phyloP scores from a whole-genome alignment of 2,797 vertebrate species.

The Netta rufina region DNA sequence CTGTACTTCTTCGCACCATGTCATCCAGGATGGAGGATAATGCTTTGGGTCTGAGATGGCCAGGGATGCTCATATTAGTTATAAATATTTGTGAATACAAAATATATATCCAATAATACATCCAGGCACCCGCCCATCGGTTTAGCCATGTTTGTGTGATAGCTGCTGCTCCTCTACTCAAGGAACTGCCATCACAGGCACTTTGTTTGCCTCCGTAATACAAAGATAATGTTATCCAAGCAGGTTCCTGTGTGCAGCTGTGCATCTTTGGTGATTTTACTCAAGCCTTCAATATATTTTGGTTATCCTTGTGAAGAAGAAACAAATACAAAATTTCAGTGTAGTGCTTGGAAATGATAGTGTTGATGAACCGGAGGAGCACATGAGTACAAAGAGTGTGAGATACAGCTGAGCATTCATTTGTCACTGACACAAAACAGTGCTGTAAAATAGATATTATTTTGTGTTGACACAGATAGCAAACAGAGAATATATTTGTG shows the following conservation, averaged over 20 bases:
- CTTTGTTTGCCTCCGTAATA: rapidly evolving
- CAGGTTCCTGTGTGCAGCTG: rapidly evolving
- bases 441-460: rapidly evolving
- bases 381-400: rapidly evolving
- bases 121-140: rapidly evolving
- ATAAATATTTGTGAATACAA: not conserved
- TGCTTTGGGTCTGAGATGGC: not conserved
- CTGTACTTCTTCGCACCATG: not conserved
- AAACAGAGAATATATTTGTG: not conserved
- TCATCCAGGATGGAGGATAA: not conserved
- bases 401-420: not conserved
- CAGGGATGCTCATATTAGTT: not conserved
- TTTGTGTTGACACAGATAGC: not conserved
- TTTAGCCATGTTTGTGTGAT: rapidly evolving
- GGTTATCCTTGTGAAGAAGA: not conserved
- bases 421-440: not conserved
- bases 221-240: rapidly evolving
- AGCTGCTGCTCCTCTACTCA: not conserved
- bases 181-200: not conserved
- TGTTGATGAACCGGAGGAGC: not conserved
- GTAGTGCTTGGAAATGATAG: not conserved
- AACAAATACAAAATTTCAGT: rapidly evolving
- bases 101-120: too few species aligned
- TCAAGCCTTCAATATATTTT: not conserved
- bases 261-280: not conserved